Conservation (phyloP, 2,888 invertebrate species). For the Rhagonycha fulva region DNA sequence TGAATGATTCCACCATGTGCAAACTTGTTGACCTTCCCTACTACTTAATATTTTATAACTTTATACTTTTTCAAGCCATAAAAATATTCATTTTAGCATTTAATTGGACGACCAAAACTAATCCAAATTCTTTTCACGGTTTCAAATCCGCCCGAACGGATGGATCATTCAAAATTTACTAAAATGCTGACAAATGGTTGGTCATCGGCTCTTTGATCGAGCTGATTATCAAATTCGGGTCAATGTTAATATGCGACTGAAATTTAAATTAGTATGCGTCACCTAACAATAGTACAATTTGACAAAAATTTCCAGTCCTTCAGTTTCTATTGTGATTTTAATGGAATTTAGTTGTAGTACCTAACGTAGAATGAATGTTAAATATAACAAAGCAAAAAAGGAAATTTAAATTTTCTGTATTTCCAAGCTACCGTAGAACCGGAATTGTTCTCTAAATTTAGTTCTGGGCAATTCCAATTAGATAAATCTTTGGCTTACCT, state of each 20-base stretch:
- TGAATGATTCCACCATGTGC: constrained; percentile 38
- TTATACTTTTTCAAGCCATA: neutral
- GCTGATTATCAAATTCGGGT: neutral
- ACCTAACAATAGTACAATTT: neutral
- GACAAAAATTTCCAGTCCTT: neutral
- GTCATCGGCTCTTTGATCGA: neutral
- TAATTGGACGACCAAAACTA: neutral
- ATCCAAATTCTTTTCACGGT: neutral
- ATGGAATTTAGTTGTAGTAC: neutral
- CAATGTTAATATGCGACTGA: neutral
- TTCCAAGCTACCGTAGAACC: neutral
- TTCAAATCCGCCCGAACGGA: neutral
- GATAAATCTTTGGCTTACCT: neutral
- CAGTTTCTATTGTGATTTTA: neutral
- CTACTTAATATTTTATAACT: constrained; percentile 14
- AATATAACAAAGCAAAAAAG: neutral
- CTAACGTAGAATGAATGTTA: too few species aligned
- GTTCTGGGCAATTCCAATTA: neutral
- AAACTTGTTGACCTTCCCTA: constrained; percentile 42
- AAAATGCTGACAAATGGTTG: too few species aligned
- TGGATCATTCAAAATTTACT: neutral
- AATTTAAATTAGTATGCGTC: neutral
- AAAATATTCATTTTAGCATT: neutral
- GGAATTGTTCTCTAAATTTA: neutral
- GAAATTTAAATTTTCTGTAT: neutral